Evolutionary conservation across 2,888 invertebrate species (phyloP).

Genomic region (Melikaiella ostensackeni): DNA sequence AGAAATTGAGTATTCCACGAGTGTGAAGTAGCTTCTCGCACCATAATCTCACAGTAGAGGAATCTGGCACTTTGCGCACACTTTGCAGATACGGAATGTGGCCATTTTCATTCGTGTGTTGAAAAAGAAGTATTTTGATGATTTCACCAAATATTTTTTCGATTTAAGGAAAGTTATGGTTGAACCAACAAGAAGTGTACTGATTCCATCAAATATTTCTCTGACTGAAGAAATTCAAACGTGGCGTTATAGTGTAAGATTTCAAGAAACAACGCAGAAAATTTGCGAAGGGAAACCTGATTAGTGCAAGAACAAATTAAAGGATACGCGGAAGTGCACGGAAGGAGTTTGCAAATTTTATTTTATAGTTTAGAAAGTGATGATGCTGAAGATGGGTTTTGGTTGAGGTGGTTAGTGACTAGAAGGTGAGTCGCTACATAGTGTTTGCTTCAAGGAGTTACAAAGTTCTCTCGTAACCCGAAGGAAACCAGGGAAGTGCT

Average conservation of each 20-base stretch:
- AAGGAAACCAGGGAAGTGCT: constrained; percentile 58
- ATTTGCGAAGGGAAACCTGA: background rate
- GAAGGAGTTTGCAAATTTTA: constrained; percentile 17
- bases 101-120: too few relatives aligned
- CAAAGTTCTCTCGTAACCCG: constrained; percentile 53
- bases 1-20: too few relatives aligned
- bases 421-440: constrained; percentile 44
- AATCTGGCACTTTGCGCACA: too few relatives aligned
- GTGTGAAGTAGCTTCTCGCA: too few relatives aligned
- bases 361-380: constrained; percentile 4
- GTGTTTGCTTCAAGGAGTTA: constrained; percentile 54
- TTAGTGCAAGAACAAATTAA: constrained; percentile 3
- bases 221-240: too few relatives aligned
- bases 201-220: too few relatives aligned
- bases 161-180: too few relatives aligned
- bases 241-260: background rate
- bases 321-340: background rate
- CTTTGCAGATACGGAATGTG: too few relatives aligned
- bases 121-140: too few relatives aligned
- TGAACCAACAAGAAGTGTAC: too few relatives aligned
- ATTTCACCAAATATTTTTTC: too few relatives aligned
- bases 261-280: background rate
- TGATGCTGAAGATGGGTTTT: background rate
- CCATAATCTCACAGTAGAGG: too few relatives aligned
- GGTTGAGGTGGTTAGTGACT: background rate